A percentile compares a stretch with the other conserved stretches of the same genome.
Conservation (phyloP, 1,140 invertebrate species). For the Penaeus vannamei region DNA sequence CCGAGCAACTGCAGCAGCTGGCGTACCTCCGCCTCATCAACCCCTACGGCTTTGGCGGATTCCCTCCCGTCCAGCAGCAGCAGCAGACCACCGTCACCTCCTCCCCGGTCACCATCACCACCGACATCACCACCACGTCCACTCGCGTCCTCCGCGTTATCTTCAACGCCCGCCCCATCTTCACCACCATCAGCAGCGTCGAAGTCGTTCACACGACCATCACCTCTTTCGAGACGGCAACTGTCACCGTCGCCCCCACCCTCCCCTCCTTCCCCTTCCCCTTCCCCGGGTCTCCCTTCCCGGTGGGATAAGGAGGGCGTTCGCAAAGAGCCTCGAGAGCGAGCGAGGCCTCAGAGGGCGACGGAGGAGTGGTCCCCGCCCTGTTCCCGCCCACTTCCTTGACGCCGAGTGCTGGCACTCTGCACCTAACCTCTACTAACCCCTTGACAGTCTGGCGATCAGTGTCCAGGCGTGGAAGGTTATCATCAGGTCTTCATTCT, state of each 20-base stretch:
- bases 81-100: conserved; percentile 85
- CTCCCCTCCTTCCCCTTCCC: conserved; percentile 73
- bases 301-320: conserved; percentile 32
- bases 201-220: conserved; percentile 85
- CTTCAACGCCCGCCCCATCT: conserved; percentile 89
- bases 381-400: not conserved
- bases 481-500: not conserved
- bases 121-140: conserved; percentile 84
- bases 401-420: conserved; percentile 45
- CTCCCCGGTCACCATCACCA: conserved; percentile 85
- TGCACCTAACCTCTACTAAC: conserved; percentile 14
- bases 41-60: conserved; percentile 74
- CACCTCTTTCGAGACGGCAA: conserved; percentile 85
- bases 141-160: conserved; percentile 88
- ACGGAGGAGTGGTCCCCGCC: not conserved
- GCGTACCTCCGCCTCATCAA: conserved; percentile 81
- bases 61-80: conserved; percentile 71
- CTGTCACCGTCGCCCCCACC: conserved; percentile 80
- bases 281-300: conserved; percentile 63
- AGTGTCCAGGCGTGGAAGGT: not conserved
- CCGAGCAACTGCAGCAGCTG: conserved; percentile 82
- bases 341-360: no score
- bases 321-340: not conserved
- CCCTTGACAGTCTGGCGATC: not conserved
- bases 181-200: conserved; percentile 89